Evolutionary conservation across 2,113 vertebrate genomes (phyloP), one percentile per base, ranked within the genome.

Genomic region (Xiphorhynchus elegans): DNA sequence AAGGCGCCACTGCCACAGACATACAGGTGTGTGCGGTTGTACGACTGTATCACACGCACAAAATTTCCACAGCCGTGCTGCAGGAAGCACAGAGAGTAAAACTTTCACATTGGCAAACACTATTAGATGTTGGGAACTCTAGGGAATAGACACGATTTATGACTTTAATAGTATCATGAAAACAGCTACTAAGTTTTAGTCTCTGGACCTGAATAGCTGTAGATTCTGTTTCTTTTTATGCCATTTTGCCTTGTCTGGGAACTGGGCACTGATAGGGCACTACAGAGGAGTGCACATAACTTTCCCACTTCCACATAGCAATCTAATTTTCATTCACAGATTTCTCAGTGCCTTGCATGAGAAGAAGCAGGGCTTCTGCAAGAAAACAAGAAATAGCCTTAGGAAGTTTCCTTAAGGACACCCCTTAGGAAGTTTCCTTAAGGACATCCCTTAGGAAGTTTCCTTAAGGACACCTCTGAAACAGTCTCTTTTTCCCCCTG

Each of bases 11-110:
- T 99, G 88, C 99, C 99, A 7, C 99, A 99, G 84, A 99, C 98
- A 11, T 99, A 99, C 79, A 99, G 94, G 84, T 99, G 99, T 4
- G 99, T 99, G 63, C 99, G 98, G 89, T 99, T 99, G 95, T 98
- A 99, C 0, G 98, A 98, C 96, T 99, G 99, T 91, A 99, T 98
- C 66, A 99, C 99, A 2, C 99, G 98, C 79, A 99, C 98, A 39
- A 99, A 99, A 96, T 99, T 99, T 59, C 99, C 99, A 96, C 99
- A 99, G 87, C 99, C 99, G 2, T 99, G 99, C 99, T 99, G 87
- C 66, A 88, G 96, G 29, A 66, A 76, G 24, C 17, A 90, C 37
- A 73, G 29, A 89, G 10, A 96, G 55, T 85, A 25, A 39, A 3
- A 39, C 67, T 29, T 31, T 77, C 66, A 66, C 13, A 7, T 10